Percentiles rank a stretch among this genome's conserved stretches.
phyloP scores from a whole-genome alignment of 1,140 invertebrate genomes.

The Pissodes strobi region DNA sequence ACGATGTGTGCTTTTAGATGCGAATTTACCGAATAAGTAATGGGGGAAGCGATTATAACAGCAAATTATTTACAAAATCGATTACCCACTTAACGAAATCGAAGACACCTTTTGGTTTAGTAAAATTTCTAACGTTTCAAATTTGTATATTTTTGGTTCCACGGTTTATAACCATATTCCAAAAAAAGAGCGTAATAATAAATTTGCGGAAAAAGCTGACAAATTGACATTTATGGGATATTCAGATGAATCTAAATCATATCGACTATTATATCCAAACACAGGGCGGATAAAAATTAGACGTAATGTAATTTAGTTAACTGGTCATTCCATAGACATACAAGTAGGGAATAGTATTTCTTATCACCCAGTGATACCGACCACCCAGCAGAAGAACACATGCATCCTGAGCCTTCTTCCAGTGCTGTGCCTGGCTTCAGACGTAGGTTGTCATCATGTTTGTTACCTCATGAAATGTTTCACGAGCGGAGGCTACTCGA shows the following conservation, averaged over 20 bases:
- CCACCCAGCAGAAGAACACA: too few relatives aligned
- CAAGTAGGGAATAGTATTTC: too few relatives aligned
- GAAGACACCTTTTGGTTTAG: slow-evolving; percentile 4
- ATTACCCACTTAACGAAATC: background rate
- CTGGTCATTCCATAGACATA: too few relatives aligned
- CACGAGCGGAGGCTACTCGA: too few relatives aligned
- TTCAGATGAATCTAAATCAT: slow-evolving; percentile 14
- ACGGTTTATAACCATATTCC: background rate
- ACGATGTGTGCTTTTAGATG: background rate
- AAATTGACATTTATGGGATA: slow-evolving; percentile 11
- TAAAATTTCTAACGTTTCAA: background rate
- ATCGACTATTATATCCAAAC: slow-evolving; percentile 6
- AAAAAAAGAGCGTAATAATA: slow-evolving; percentile 4
- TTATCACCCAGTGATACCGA: too few relatives aligned
- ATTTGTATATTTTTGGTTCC: background rate
- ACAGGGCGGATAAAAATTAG: slow-evolving; percentile 2
- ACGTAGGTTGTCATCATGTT: too few relatives aligned
- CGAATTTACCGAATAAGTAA: background rate
- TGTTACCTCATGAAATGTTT: too few relatives aligned
- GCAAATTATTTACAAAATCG: background rate
- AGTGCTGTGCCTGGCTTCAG: too few relatives aligned
- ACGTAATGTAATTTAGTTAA: background rate
- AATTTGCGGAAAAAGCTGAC: slow-evolving; percentile 4
- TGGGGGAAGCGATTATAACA: slow-evolving; percentile 1
- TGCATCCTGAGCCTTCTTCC: too few relatives aligned